A percentile compares a stretch with the other conserved stretches of the same genome.
phyloP scores from a whole-genome alignment of 1,140 invertebrate genomes.

The Leptinotarsa lineolata region DNA sequence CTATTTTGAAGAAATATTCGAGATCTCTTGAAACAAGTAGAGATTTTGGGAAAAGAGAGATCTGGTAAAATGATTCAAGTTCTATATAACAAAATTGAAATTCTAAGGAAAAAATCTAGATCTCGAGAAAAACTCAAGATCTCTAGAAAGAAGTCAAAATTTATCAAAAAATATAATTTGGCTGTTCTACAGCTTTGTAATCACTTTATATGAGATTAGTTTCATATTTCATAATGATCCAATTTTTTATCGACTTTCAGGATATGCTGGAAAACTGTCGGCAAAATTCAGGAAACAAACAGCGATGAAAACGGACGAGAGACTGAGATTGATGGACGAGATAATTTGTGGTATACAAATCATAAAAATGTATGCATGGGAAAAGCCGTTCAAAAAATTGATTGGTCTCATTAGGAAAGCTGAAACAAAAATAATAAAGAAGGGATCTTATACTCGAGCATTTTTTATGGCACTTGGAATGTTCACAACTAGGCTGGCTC shows the following conservation, averaged over 20 bases:
- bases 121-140: too few relatives aligned
- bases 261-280: constrained; percentile 65
- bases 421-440: constrained; percentile 65
- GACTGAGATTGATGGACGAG: constrained; percentile 66
- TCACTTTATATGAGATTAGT: too few relatives aligned
- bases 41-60: too few relatives aligned
- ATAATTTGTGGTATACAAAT: constrained; percentile 63
- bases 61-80: too few relatives aligned
- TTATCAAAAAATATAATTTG: too few relatives aligned
- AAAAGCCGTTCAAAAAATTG: constrained; percentile 70
- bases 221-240: too few relatives aligned
- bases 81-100: too few relatives aligned
- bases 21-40: too few relatives aligned
- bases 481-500: constrained; percentile 69
- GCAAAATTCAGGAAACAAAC: constrained; percentile 64
- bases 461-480: constrained; percentile 73
- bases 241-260: constrained; percentile 49
- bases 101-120: too few relatives aligned
- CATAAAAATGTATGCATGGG: constrained; percentile 90
- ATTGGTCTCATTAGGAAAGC: constrained; percentile 60
- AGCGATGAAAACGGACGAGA: constrained; percentile 61
- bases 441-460: constrained; percentile 69
- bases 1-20: too few relatives aligned
- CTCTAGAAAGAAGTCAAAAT: too few relatives aligned
- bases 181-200: too few relatives aligned